Evolutionary conservation across 2,888 invertebrate genomes (phyloP).

Genomic region (Drosophila mayaguana): DNA sequence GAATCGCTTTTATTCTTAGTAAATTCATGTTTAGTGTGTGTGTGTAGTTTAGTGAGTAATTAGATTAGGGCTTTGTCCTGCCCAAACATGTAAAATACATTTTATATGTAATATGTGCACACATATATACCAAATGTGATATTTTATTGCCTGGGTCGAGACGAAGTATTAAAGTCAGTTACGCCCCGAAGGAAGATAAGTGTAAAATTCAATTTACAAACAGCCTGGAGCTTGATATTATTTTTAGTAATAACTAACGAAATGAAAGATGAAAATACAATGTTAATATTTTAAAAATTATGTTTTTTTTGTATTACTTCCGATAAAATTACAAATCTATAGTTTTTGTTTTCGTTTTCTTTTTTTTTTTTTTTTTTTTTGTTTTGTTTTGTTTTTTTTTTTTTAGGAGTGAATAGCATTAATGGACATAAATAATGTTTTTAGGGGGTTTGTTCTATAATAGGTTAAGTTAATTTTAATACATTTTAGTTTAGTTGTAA

Average conservation of each 20-base stretch:
- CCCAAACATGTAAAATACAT: conserved; percentile 51
- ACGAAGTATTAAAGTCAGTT: conserved; percentile 26
- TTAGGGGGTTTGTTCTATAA: conserved; percentile 34
- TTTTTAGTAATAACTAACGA: conserved; percentile 34
- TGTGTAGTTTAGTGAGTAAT: conserved; percentile 48
- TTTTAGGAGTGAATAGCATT: conserved; percentile 57
- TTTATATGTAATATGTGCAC: conserved; percentile 27
- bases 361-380: conserved; percentile 25
- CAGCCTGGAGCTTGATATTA: conserved; percentile 21
- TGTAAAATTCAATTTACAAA: conserved; percentile 45
- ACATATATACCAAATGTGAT: conserved; percentile 35
- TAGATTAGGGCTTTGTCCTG: conserved; percentile 53
- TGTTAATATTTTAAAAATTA: conserved; percentile 69
- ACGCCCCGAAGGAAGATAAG: conserved; percentile 33
- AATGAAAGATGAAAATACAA: conserved; percentile 32
- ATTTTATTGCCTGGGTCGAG: conserved; percentile 50
- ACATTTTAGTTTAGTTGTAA: conserved; percentile 78
- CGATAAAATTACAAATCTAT: conserved; percentile 64
- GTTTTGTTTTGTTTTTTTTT: neutral
- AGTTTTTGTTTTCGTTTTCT: conserved; percentile 4
- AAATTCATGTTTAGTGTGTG: conserved; percentile 28
- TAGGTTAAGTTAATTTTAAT: conserved; percentile 69
- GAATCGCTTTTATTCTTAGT: conserved; percentile 26
- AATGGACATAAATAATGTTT: conserved; percentile 57
- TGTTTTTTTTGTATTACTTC: conserved; percentile 71